Base-by-base conservation (phyloP, 1,140 invertebrate genomes). In the Dinoponera quadriceps region DNA sequence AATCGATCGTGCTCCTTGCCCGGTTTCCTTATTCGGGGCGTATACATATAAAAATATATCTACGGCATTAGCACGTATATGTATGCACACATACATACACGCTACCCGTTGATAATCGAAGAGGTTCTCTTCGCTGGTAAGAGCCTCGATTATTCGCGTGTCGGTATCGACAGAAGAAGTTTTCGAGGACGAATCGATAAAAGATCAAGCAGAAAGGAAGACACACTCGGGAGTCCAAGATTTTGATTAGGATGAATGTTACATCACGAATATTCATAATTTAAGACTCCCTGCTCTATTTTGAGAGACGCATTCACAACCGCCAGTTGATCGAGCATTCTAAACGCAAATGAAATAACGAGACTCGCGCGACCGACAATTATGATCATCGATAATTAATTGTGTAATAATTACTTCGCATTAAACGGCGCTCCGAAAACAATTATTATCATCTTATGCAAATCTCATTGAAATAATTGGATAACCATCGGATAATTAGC, bases 11-110 rank as follows among this genome's bases (percentile, higher is more conserved):
- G 65, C n/a, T 9, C 38, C 38, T 9, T 59, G 25, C 55, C 14
- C 25, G 9, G 51, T 69, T 78, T 69, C 38, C 63, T 78, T 69
- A 69, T 27, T 69, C 51, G 22, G 11, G 33, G 20, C 48, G 25
- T 65, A 2, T 62, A 38, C 74, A 27, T 22, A 9, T 75, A 63
- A 75, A 75, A 75, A 75, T 75, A 74, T n/a, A 13, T 63, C 18
- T 13, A 25, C 25, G 3, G 13, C 4, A 59, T 2, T 63, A 63
- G 11, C 38, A 44, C 38, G 38, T 9, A 44, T 9, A 44, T 9
- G 7, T 0, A 63, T 49, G 22, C 20, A 25, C 38, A 29, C 44
- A 18, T 18, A 29, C 49, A 71, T 55, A 71, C 38, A 44, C 38
- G 7, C 7, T 9, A 11, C 16, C 18, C 22, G 62, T 49, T n/a